Percentiles rank a stretch among this genome's conserved stretches.
These are phyloP conservation scores for Dorcus parallelipipedus DNA, from an alignment of 2,888 invertebrate species.

Conservation along the genomic window DNA sequence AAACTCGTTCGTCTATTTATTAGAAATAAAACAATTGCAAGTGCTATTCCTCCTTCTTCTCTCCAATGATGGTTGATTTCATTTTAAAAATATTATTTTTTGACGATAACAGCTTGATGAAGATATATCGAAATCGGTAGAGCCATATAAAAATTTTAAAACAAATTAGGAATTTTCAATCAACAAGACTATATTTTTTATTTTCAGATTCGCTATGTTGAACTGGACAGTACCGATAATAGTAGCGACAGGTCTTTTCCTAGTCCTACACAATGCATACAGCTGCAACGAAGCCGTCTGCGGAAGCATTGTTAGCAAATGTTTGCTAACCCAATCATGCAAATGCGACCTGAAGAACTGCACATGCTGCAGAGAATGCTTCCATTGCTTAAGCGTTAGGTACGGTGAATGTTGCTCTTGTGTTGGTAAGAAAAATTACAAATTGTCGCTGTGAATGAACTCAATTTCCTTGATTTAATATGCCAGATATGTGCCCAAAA, in stretches of 20 bases:
- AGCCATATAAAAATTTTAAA: neutral
- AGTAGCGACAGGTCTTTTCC: slow-evolving; percentile 16
- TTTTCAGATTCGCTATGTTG: slow-evolving; percentile 26
- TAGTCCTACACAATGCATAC: slow-evolving; percentile 26
- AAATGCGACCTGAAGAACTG: slow-evolving; percentile 92
- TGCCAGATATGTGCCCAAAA: slow-evolving; percentile 83
- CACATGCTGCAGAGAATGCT: slow-evolving; percentile 93
- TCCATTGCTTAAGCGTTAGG: slow-evolving; percentile 81
- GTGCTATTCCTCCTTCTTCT: too few species aligned
- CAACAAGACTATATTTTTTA: neutral
- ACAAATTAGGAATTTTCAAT: neutral
- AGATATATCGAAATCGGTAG: neutral
- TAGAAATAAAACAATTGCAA: too few species aligned
- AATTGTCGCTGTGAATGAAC: neutral
- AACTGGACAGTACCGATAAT: slow-evolving; percentile 18
- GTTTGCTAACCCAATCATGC: slow-evolving; percentile 93
- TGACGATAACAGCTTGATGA: too few species aligned
- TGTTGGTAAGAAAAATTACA: slow-evolving; percentile 73
- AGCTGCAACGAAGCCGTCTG: slow-evolving; percentile 91
- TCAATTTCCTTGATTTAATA: slow-evolving; percentile 10
- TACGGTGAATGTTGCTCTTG: slow-evolving; percentile 96
- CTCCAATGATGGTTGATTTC: too few species aligned
- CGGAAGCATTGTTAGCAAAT: slow-evolving; percentile 94
- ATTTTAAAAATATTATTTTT: too few species aligned
- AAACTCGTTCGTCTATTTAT: too few species aligned